Percentiles rank a stretch among this genome's conserved stretches.
These are phyloP conservation scores for Leptatherina wallacei DNA, from an alignment of 2,797 vertebrate species.

Conservation along the genomic window DNA sequence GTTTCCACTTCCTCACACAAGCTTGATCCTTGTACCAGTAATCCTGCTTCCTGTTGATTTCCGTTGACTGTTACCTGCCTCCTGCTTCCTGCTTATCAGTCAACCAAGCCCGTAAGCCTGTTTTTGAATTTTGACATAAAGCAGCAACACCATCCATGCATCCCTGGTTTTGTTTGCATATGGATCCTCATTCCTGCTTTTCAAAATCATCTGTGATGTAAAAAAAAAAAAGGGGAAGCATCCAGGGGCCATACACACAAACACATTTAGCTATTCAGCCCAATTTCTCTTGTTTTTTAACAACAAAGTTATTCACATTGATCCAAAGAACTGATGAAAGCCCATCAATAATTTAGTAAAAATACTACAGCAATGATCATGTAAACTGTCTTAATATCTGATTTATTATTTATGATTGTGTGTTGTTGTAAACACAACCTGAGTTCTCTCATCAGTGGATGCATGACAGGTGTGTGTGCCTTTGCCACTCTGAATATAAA, in stretches of 20 bases:
- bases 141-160: background rate
- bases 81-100: background rate
- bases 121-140: background rate
- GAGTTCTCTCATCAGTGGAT: slow-evolving; percentile 6
- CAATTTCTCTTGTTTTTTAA: background rate
- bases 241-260: background rate
- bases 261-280: background rate
- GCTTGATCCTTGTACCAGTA: background rate
- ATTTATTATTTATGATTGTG: slow-evolving; percentile 17
- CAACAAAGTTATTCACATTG: background rate
- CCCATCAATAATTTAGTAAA: slow-evolving; percentile 14
- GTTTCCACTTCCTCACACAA: background rate
- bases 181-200: background rate
- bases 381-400: background rate
- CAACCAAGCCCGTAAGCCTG: background rate
- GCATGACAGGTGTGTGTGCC: slow-evolving; percentile 2
- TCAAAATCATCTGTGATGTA: background rate
- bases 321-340: background rate
- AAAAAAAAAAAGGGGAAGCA: background rate
- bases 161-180: slow-evolving; percentile 1
- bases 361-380: slow-evolving; percentile 10
- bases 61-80: background rate
- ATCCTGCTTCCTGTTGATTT: background rate
- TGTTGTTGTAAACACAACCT: slow-evolving; percentile 11
- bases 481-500: slow-evolving; percentile 4